Percentiles rank a stretch among this genome's conserved stretches.
Evolutionary conservation across 2,113 vertebrate species (phyloP).

Genomic region (Symphodus melops): DNA sequence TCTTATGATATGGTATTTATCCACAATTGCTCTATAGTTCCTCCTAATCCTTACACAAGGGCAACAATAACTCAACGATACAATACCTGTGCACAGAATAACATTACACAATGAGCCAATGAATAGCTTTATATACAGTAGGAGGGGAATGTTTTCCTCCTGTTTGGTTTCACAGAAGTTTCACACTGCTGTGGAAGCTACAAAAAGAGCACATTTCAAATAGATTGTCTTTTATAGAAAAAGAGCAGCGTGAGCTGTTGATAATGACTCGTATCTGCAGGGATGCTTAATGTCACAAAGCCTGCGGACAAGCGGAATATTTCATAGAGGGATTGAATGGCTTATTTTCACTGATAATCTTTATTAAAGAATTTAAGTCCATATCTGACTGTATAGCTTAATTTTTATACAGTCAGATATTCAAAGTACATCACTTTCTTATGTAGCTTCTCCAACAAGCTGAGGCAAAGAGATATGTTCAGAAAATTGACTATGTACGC

Average conservation of each 20-base stretch:
- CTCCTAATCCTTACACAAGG: no score
- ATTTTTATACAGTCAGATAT: neutral
- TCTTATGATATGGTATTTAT: neutral
- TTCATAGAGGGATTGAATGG: slow-evolving; percentile 11
- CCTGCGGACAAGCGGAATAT: slow-evolving; percentile 13
- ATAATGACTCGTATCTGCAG: slow-evolving; percentile 29
- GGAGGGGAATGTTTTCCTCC: neutral
- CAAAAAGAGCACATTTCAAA: neutral
- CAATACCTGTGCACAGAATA: neutral
- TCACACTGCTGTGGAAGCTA: neutral
- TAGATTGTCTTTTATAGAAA: neutral
- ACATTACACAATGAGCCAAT: neutral
- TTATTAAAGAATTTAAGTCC: slow-evolving; percentile 17
- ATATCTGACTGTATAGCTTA: neutral
- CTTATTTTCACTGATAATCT: slow-evolving; percentile 29
- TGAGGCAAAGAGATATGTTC: slow-evolving; percentile 33
- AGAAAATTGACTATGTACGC: slow-evolving; percentile 48
- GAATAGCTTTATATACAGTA: neutral
- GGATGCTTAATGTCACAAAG: neutral
- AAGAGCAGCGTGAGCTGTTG: neutral
- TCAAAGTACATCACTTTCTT: slow-evolving; percentile 30
- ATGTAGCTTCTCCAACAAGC: slow-evolving; percentile 19
- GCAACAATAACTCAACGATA: neutral
- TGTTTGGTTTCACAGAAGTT: neutral
- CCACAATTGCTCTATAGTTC: neutral